Evolutionary conservation across 2,888 invertebrate species (phyloP).

Genomic region (Venusia cambrica): DNA sequence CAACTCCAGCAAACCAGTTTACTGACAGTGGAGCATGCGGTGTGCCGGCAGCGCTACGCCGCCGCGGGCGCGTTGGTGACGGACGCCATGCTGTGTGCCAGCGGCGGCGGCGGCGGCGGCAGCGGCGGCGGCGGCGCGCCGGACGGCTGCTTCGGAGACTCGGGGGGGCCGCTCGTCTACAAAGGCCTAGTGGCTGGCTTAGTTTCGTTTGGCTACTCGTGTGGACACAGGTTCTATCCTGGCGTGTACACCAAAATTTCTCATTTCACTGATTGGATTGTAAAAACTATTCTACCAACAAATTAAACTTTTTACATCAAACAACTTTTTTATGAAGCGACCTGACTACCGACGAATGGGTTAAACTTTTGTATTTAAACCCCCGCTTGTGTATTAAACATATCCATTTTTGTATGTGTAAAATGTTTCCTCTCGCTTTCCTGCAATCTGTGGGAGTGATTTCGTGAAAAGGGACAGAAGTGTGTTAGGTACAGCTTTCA

Average conservation of each 20-base stretch:
- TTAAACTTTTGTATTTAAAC: no score
- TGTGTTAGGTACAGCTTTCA: no score
- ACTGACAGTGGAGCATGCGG: constrained; percentile 49
- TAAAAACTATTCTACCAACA: constrained; percentile 57
- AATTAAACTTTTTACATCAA: no score
- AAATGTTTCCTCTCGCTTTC: no score
- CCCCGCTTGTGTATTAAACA: no score
- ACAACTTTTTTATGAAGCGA: no score
- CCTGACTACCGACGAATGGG: no score
- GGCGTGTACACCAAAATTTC: constrained; percentile 72
- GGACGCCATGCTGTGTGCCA: constrained; percentile 69
- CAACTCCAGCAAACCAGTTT: constrained; percentile 59
- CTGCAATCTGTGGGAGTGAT: no score
- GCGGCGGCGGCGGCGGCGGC: constrained; percentile 57
- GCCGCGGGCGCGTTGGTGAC: constrained; percentile 56
- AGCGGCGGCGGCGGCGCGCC: constrained; percentile 57
- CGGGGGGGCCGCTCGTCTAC: constrained; percentile 68
- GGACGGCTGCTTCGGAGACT: constrained; percentile 71
- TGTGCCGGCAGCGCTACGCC: constrained; percentile 54
- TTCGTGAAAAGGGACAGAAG: no score
- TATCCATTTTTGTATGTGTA: no score
- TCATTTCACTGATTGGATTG: constrained; percentile 65
- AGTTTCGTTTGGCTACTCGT: constrained; percentile 69
- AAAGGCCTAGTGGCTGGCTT: constrained; percentile 67
- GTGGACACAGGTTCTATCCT: constrained; percentile 64